Conservation (phyloP, 2,797 vertebrate genomes). For the Argyrosomus regius region DNA sequence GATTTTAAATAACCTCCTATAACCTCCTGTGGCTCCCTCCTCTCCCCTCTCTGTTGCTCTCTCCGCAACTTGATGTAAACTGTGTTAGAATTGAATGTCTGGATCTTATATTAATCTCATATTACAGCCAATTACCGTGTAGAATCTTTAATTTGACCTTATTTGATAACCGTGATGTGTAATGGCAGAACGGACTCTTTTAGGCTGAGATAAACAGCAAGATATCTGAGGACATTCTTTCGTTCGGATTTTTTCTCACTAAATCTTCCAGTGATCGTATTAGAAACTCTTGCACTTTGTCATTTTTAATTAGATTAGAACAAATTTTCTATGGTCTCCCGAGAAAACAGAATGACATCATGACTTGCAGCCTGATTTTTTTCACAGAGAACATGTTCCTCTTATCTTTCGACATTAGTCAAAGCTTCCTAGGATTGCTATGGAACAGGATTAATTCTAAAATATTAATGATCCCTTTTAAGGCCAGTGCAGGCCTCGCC, state of each 20-base stretch:
- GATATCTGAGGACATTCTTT: not conserved
- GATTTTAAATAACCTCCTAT: conserved; percentile 29
- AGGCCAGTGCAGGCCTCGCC: conserved; percentile 5
- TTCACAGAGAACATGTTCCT: conserved; percentile 1
- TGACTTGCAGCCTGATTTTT: not conserved
- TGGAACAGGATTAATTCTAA: conserved; percentile 42
- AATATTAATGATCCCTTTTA: conserved; percentile 50
- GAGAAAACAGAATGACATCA: not conserved
- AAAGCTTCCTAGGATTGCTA: conserved; percentile 23
- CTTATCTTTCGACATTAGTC: conserved; percentile 25
- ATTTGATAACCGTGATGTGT: not conserved
- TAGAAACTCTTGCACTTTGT: not conserved
- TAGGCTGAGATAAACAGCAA: not conserved
- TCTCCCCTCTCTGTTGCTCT: too few species aligned
- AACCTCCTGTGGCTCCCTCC: not conserved
- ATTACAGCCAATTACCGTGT: not conserved
- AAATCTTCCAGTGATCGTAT: not conserved
- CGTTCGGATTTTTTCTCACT: not conserved
- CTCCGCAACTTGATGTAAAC: not conserved
- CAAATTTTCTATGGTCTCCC: not conserved
- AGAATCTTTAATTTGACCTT: conserved; percentile 4
- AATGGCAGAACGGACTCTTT: not conserved
- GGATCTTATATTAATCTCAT: not conserved
- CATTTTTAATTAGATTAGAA: conserved; percentile 3
- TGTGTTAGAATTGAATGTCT: not conserved